Conservation (phyloP, 2,113 vertebrate species). For the Sprattus sprattus region DNA sequence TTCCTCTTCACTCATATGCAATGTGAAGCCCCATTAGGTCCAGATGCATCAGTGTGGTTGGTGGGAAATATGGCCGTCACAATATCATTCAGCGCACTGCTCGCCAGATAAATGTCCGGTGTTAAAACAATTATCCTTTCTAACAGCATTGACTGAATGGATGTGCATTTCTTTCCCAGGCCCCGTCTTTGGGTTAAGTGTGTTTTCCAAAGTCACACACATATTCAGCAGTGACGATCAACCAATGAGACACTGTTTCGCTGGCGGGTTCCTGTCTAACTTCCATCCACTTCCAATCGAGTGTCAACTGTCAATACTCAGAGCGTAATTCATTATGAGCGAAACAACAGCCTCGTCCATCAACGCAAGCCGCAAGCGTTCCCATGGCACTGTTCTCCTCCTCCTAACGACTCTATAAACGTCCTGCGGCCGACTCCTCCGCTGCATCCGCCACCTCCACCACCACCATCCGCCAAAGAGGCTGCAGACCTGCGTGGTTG, state of each 20-base stretch:
- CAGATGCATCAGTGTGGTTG: not conserved
- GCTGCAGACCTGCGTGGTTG: not conserved
- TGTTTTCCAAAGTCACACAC: not conserved
- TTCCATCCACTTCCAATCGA: not conserved
- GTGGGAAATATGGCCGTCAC: not conserved
- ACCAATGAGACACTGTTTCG: not conserved
- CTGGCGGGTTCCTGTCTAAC: not conserved
- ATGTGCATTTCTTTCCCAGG: not conserved
- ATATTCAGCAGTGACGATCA: not conserved
- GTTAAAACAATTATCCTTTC: slow-evolving; percentile 14
- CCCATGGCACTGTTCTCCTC: not conserved
- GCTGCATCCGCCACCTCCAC: not conserved
- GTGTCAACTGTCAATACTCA: slow-evolving; percentile 11
- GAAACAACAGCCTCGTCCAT: slow-evolving; percentile 13
- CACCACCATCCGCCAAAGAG: not conserved
- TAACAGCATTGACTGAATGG: not conserved
- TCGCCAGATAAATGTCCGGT: slow-evolving; percentile 35
- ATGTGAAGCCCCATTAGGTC: slow-evolving; percentile 6
- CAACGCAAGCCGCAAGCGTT: not conserved
- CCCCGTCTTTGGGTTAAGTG: not conserved
- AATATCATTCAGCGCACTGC: slow-evolving; percentile 35
- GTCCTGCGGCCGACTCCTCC: not conserved
- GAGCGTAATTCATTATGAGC: not conserved
- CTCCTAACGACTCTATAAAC: not conserved
- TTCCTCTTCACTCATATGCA: slow-evolving; percentile 18